Conservation (phyloP, 2,888 invertebrate genomes). For the Heliconius ismenius region DNA sequence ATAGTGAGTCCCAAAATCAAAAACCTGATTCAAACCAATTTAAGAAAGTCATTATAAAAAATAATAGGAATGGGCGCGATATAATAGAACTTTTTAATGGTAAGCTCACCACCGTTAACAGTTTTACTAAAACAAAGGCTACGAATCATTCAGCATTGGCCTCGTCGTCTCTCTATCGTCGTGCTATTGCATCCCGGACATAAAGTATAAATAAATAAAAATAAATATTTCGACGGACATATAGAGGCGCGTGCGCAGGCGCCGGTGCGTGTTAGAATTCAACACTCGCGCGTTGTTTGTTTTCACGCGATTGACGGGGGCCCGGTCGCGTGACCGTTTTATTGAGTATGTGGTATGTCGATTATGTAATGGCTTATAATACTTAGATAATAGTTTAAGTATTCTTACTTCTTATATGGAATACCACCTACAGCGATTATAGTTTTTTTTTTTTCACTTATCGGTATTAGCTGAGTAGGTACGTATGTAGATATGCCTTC, state of each 20-base stretch:
- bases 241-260: constrained; percentile 64
- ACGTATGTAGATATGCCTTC: background rate
- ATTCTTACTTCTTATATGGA: constrained; percentile 5
- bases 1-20: background rate
- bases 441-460: constrained; percentile 18
- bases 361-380: constrained; percentile 51
- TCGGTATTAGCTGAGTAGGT: background rate
- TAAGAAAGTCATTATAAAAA: constrained; percentile 7
- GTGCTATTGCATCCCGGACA: constrained; percentile 54
- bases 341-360: constrained; percentile 59
- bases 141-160: constrained; percentile 44
- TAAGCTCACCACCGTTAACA: constrained; percentile 18
- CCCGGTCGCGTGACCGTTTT: constrained; percentile 69
- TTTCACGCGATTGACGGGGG: constrained; percentile 61
- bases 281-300: constrained; percentile 69
- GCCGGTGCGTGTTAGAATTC: constrained; percentile 68
- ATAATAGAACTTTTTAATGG: constrained; percentile 2
- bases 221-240: constrained; percentile 73
- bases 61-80: background rate
- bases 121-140: constrained; percentile 26
- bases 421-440: constrained; percentile 28
- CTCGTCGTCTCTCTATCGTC: constrained; percentile 49
- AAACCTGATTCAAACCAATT: constrained; percentile 14
- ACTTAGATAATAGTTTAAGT: constrained; percentile 32
- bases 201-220: constrained; percentile 64